Evolutionary conservation across 2,888 invertebrate genomes (phyloP), one percentile per base, ranked within the genome.

Genomic region (Acrocera orbiculus): DNA sequence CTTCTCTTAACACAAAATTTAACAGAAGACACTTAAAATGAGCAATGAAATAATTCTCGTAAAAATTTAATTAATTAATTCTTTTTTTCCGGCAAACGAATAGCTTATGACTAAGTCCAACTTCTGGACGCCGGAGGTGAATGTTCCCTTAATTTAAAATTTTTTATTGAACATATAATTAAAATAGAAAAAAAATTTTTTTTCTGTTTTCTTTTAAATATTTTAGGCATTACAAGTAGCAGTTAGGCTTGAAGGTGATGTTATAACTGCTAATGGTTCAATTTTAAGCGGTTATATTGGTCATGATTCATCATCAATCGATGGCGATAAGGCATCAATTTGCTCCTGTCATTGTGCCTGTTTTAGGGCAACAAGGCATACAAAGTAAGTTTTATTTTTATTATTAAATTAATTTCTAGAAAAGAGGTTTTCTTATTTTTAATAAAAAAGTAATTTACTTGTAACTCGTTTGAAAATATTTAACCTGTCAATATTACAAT

Each of bases 171-270:
- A 22, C 7, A 10, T 22, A 26, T 27, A 26, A 20, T 30, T 32
- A 32, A 25, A 32, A 25, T 11, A 13, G 8, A 26, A 26, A 26
- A 26, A 13, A 26, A 26, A 26, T 10, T 8, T 10, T 7, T 22
- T 6, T 5, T 6, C 9, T 26, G 6, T 25, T 17, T 30, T 29
- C 23, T 4, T 13, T 27, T 16, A 23, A 19, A 31, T 27, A 28
- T 53, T 56, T 32, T 68, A 89, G 75, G 93, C 93, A 39, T 81
- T 92, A 43, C 85, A 89, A 55, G 90, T 87, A 31, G 90, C 93
- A 36, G 93, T 96, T 15, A 72, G 90, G 39, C 64, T 96, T 41
- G 93, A 96, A 56, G 93, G 95, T 40, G 95, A 95, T 67, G 89
- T 95, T 48, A 95, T 95, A 61, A 89, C 87, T 39, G 85, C 87